phyloP scores from a whole-genome alignment of 2,888 invertebrate genomes.

The Acrocyrtus sp. region DNA sequence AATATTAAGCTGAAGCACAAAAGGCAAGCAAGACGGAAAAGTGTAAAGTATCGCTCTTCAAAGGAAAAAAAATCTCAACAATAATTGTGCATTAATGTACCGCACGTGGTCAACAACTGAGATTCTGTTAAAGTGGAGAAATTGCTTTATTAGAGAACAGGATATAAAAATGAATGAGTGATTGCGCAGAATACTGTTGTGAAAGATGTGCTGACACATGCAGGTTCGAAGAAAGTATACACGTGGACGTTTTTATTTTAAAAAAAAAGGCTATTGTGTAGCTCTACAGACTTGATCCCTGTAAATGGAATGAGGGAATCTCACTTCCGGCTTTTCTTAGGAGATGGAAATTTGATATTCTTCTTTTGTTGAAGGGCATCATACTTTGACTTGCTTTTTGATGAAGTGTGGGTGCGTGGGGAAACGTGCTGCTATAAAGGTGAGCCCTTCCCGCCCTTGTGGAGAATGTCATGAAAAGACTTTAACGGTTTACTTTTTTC shows the following conservation, averaged over 20 bases:
- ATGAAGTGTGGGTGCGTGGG: too few species aligned
- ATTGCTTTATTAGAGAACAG: not conserved
- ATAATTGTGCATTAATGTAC: slow-evolving; percentile 1
- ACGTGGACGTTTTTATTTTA: not conserved
- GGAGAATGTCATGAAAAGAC: too few species aligned
- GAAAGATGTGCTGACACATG: not conserved
- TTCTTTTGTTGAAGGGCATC: not conserved
- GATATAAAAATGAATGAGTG: not conserved
- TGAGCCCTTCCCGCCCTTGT: too few species aligned
- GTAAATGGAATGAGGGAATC: slow-evolving; percentile 19
- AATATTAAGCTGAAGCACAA: too few species aligned
- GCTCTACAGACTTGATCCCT: too few species aligned
- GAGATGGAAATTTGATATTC: slow-evolving; percentile 28
- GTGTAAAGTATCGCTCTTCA: too few species aligned
- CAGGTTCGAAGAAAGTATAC: not conserved
- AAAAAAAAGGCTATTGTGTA: too few species aligned
- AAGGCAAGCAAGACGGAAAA: too few species aligned
- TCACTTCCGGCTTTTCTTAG: slow-evolving; percentile 26
- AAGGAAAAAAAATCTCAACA: too few species aligned
- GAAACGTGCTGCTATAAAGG: too few species aligned
- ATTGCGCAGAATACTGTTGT: not conserved
- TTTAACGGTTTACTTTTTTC: too few species aligned
- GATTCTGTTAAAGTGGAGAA: not conserved
- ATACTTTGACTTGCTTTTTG: too few species aligned
- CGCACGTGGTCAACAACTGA: slow-evolving; percentile 22